Evolutionary conservation across 2,888 invertebrate genomes (phyloP).

Genomic region (Lasioglossum zephyrum): DNA sequence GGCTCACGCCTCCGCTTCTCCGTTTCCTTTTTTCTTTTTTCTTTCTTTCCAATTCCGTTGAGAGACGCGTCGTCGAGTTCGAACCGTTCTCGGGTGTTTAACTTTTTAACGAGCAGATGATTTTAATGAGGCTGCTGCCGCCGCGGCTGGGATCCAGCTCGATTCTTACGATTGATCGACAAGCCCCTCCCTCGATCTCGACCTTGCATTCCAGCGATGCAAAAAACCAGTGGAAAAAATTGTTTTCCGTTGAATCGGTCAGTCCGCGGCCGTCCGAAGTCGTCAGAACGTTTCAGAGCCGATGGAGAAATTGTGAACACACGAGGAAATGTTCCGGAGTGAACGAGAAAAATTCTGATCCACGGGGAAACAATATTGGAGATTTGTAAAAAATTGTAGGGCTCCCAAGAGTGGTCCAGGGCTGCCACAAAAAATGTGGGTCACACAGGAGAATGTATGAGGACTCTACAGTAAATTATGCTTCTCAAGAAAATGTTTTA

Average conservation of each 20-base stretch:
- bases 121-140: slow-evolving; percentile 16
- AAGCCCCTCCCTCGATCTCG: slow-evolving; percentile 1
- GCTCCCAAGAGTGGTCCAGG: no score
- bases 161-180: slow-evolving; percentile 22
- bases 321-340: neutral
- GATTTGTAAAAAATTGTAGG: no score
- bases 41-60: neutral
- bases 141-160: neutral
- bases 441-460: no score
- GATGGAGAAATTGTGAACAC: neutral
- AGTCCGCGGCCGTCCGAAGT: neutral
- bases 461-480: no score
- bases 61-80: neutral
- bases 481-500: no score
- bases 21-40: neutral
- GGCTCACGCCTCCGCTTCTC: neutral
- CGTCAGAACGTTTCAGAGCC: neutral
- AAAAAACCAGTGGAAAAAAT: slow-evolving; percentile 5
- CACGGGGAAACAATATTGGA: neutral
- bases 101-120: slow-evolving; percentile 25
- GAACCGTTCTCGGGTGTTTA: neutral
- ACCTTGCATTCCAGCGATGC: slow-evolving; percentile 9
- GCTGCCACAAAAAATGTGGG: no score
- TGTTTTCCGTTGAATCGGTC: slow-evolving; percentile 10
- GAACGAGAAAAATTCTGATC: neutral